Base-by-base conservation (phyloP, 2,797 vertebrate species). In the Acanthopagrus latus region DNA sequence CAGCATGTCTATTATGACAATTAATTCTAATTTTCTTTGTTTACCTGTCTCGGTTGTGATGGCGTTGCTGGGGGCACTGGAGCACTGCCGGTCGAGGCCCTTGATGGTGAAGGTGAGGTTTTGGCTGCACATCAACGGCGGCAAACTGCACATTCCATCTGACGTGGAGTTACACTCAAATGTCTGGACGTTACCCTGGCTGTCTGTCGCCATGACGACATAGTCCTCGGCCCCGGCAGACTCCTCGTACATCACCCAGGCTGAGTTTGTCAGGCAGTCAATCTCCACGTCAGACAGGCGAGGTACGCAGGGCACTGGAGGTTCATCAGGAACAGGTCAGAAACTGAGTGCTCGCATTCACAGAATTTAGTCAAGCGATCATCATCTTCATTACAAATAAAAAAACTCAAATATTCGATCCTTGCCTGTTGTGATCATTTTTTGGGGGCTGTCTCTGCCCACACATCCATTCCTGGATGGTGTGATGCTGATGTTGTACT, bases 261-360 rank as follows among this genome's bases (percentile, higher is more conserved):
- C 94, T 0, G 92, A 91, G 75, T 94, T 94, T 1, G 86, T 86
- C 48, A 95, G 79, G 76, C 95, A 96, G 88, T 96, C 94, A 3
- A 95, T 91, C 77, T 95, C 93, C 63, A 95, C 94, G 0, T 82
- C 77, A 0, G 78, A 65, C 59, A 96, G 69, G 12, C 13, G 51
- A 21, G 95, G 94, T 4, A 81, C 48, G 9, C 95, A 96, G n/a
- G 95, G 95, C 57, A 83, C 95, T 96, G 80, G 23, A 69, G n/a
- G 66, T 5, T 3, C 27, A 67, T 1, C 20, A 46, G 47, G 11
- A 54, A 62, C 44, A 70, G 33, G 51, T 60, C 13, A 25, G n/a
- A 21, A 46, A 48, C 43, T 71, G 2, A 20, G 9, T 18, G 8
- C 18, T 64, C 20, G 44, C 7, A n/a, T 11, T 68, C 16, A n/a